Percentiles rank a stretch among this genome's conserved stretches.
Evolutionary conservation across 2,888 invertebrate species (phyloP).

Genomic region (Agrochola lota): DNA sequence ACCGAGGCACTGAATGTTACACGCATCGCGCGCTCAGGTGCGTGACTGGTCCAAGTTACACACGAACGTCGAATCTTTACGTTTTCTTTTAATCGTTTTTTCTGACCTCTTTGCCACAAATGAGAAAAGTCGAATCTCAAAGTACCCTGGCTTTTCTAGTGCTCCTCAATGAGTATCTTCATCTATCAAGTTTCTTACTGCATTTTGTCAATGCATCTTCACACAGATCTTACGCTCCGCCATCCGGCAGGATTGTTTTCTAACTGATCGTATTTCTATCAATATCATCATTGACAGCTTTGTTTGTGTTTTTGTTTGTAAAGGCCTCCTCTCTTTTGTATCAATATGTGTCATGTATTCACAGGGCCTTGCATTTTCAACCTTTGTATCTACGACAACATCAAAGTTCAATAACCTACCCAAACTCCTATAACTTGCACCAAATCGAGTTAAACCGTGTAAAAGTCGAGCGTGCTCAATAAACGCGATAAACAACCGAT

Average conservation of each 20-base stretch:
- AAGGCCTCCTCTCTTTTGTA: not conserved
- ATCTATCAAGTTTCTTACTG: not conserved
- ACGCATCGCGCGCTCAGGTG: slow-evolving; percentile 60
- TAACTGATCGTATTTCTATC: not conserved
- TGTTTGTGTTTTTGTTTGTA: too few species aligned
- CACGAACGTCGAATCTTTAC: not conserved
- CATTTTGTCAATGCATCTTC: not conserved
- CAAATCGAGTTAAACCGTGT: slow-evolving; percentile 54
- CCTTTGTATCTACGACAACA: not conserved
- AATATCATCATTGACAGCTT: not conserved
- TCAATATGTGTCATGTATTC: not conserved
- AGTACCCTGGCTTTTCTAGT: not conserved
- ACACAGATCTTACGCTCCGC: too few species aligned
- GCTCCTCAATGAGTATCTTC: not conserved
- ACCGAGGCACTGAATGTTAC: slow-evolving; percentile 61
- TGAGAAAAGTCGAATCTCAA: not conserved
- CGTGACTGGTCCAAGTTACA: slow-evolving; percentile 44
- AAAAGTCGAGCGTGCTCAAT: slow-evolving; percentile 61
- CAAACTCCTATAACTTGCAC: slow-evolving; percentile 42
- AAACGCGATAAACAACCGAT: slow-evolving; percentile 66
- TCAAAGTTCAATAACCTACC: slow-evolving; percentile 13
- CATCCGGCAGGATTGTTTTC: not conserved
- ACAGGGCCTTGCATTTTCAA: not conserved
- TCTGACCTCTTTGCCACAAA: not conserved
- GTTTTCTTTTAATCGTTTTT: not conserved